Evolutionary conservation across 2,113 vertebrate genomes (phyloP).

Genomic region (Pholis gunnellus): DNA sequence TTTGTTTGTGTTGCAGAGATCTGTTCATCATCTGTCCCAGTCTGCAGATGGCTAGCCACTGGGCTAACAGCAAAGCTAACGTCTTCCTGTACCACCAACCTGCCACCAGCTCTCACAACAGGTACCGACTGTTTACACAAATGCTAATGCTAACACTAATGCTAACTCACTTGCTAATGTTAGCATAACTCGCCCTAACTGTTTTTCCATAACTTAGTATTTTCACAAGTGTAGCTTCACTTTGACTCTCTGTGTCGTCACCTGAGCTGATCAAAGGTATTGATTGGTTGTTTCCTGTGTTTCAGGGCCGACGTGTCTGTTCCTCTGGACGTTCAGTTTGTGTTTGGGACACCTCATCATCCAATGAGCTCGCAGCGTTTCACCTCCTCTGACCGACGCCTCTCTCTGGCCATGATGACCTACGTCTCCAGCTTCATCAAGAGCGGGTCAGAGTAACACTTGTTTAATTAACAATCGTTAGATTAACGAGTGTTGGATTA

Average conservation of each 20-base stretch:
- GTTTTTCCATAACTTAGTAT: background rate
- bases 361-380: conserved; percentile 69
- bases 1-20: conserved; percentile 61
- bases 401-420: conserved; percentile 70
- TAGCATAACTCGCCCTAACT: background rate
- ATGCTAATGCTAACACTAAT: background rate
- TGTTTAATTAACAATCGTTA: background rate
- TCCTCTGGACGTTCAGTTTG: conserved; percentile 71
- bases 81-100: conserved; percentile 78
- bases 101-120: conserved; percentile 3
- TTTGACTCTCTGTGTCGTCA: background rate
- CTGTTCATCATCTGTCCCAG: conserved; percentile 75
- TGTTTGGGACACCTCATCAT: conserved; percentile 70
- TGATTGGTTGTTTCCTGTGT: background rate
- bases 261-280: background rate
- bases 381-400: conserved; percentile 56
- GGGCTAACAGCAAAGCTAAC: conserved; percentile 64
- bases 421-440: conserved; percentile 73
- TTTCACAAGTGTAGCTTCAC: background rate
- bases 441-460: conserved; percentile 51
- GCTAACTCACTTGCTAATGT: background rate
- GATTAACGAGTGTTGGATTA: background rate
- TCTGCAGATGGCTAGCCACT: conserved; percentile 72
- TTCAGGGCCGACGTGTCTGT: conserved; percentile 52
- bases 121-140: conserved; percentile 34